Conservation (phyloP, 1,140 invertebrate species). For the Orius laevigatus region DNA sequence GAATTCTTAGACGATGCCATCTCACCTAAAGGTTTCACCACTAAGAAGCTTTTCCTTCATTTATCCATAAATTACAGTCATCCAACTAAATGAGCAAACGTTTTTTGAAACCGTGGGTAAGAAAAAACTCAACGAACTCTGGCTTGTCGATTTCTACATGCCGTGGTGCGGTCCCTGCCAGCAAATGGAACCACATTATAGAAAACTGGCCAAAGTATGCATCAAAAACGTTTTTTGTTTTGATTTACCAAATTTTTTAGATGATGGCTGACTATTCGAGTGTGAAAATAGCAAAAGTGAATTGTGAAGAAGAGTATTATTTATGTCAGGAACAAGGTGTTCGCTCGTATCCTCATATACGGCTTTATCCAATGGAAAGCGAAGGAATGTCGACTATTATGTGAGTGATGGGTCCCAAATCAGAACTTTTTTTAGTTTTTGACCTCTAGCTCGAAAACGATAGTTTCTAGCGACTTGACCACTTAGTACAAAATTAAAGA, state of each 20-base stretch:
- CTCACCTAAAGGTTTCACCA: constrained; percentile 34
- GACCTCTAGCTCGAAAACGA: too few relatives aligned
- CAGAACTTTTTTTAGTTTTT: not conserved
- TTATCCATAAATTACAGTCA: constrained; percentile 41
- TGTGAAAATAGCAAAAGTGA: constrained; percentile 47
- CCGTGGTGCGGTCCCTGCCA: constrained; percentile 54
- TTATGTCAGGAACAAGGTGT: constrained; percentile 43
- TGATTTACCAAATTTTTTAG: constrained; percentile 19
- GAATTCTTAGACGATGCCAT: constrained; percentile 49
- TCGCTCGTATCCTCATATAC: constrained; percentile 50
- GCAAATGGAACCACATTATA: constrained; percentile 42
- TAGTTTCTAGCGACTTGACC: too few relatives aligned
- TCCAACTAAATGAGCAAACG: constrained; percentile 33
- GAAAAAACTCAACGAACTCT: constrained; percentile 33
- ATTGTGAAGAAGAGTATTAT: constrained; percentile 41
- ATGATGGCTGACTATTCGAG: constrained; percentile 28
- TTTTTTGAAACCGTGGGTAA: constrained; percentile 38
- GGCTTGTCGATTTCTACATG: constrained; percentile 51
- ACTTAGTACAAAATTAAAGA: too few relatives aligned
- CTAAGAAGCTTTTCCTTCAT: too few relatives aligned
- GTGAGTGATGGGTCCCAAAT: constrained; percentile 28
- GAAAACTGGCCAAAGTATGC: constrained; percentile 31
- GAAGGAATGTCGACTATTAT: constrained; percentile 30
- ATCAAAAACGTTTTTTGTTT: not conserved
- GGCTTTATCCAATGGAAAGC: constrained; percentile 42